Evolutionary conservation across 2,888 invertebrate species (phyloP).

Genomic region (Scaeva pyrastri): DNA sequence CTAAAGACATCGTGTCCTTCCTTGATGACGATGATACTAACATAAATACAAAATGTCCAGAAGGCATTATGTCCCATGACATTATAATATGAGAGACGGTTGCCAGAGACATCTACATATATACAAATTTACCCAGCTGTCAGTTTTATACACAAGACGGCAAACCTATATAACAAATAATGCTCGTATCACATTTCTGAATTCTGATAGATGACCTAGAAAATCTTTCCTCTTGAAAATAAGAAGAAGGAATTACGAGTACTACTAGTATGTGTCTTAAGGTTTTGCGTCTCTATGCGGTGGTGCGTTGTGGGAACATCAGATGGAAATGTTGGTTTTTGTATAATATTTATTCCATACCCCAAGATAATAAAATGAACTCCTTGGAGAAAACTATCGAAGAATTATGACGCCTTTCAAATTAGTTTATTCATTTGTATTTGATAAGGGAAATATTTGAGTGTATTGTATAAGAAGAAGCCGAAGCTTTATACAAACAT

Average conservation of each 20-base stretch:
- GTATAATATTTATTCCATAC: background rate
- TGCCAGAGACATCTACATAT: background rate
- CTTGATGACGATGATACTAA: background rate
- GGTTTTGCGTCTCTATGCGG: no score
- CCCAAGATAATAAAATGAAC: background rate
- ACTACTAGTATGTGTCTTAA: no score
- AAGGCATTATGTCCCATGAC: constrained; percentile 41
- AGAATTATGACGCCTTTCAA: constrained; percentile 41
- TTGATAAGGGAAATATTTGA: constrained; percentile 9
- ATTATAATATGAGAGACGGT: background rate
- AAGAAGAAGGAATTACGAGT: background rate
- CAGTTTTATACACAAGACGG: constrained; percentile 35
- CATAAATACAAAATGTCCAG: constrained; percentile 17
- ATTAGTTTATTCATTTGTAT: constrained; percentile 5
- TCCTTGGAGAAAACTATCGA: constrained; percentile 20
- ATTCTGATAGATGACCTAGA: constrained; percentile 66
- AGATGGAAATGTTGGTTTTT: constrained; percentile 18
- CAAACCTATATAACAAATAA: constrained; percentile 13
- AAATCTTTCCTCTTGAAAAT: background rate
- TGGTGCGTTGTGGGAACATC: no score
- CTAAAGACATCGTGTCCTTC: constrained; percentile 26
- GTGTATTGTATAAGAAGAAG: background rate
- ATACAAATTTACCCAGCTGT: background rate
- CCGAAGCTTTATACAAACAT: background rate
- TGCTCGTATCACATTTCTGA: constrained; percentile 50